Evolutionary conservation across 2,888 invertebrate genomes (phyloP), one percentile per base, ranked within the genome.

Genomic region (Sussaba pulchella): DNA sequence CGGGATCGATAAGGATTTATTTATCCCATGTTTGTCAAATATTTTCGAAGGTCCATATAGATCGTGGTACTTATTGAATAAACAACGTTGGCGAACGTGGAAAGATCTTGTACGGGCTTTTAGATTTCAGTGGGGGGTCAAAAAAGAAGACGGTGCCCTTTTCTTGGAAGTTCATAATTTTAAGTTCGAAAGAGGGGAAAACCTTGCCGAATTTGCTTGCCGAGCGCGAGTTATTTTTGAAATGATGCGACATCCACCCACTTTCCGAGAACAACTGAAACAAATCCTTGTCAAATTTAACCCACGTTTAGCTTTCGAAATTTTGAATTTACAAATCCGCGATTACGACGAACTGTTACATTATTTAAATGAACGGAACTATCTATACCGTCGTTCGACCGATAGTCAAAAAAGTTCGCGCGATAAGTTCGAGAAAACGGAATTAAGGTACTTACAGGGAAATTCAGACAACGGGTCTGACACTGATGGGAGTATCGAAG

Each of bases 1-100:
- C 57, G 82, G 67, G 3, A 78, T 79, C 10, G 10, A 36, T 4
- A 71, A 74, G 43, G 45, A 82, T 63, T 9, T 43, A 1, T 79
- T 83, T 36, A 69, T 83, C 17, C 79, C 79, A 3, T 71, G 72
- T 24, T 57, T 83, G 41, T 79, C 79, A 1, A 83, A 54, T 26
- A 17, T 83, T 14, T 83, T 83, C 24, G 81, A 83, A 19, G 83
- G 81, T 1, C 50, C 81, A 0, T 81, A 83, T 39, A 41, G 81
- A 41, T 43, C 77, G 0, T 82, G 82, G 82, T 82, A 82, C 10
- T 39, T 82, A 1, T n/a, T 82, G 5, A 82, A 78, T 45, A 73
- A 78, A 66, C 14, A 45, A 10, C 24, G 36, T 17, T 80, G 77
- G 73, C 70, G 36, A 19, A 63, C 57, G 10, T 82, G 79, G 77